phyloP scores from a whole-genome alignment of 2,113 vertebrate species.

The Orthochromis indermauri region DNA sequence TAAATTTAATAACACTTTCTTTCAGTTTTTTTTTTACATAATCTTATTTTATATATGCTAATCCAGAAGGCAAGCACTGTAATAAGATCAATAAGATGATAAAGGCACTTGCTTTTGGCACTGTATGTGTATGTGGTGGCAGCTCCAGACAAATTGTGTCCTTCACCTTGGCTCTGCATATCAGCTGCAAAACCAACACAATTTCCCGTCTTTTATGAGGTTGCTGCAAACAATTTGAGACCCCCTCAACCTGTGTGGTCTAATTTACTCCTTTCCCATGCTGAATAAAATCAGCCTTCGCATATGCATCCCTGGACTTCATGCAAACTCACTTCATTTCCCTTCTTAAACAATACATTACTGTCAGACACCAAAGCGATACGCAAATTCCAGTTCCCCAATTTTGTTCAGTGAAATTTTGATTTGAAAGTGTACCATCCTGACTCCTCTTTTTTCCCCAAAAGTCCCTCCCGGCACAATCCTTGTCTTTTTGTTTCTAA shows the following conservation, averaged over 20 bases:
- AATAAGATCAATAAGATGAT: constrained; percentile 24
- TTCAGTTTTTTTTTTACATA: neutral
- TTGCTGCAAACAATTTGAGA: constrained; percentile 60
- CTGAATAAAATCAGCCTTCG: constrained; percentile 16
- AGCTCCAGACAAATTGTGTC: constrained; percentile 3
- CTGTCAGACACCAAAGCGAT: neutral
- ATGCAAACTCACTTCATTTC: neutral
- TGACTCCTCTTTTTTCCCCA: neutral
- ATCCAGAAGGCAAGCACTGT: constrained; percentile 8
- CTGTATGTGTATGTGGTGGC: neutral
- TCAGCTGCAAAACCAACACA: constrained; percentile 46
- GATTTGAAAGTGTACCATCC: neutral
- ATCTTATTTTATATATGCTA: constrained; percentile 33
- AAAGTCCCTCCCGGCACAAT: neutral
- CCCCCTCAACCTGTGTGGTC: constrained; percentile 30
- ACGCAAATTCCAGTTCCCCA: neutral
- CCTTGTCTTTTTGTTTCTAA: neutral
- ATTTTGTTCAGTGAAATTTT: neutral
- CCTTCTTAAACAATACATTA: neutral
- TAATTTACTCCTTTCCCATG: constrained; percentile 18
- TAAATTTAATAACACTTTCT: neutral
- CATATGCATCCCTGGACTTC: neutral
- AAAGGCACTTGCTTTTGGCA: constrained; percentile 1
- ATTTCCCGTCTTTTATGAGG: constrained; percentile 56
- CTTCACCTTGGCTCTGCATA: constrained; percentile 55